Percentiles rank a stretch among this genome's conserved stretches.
Evolutionary conservation across 2,888 invertebrate genomes (phyloP).

Genomic region (Megalurothrips usitatus): DNA sequence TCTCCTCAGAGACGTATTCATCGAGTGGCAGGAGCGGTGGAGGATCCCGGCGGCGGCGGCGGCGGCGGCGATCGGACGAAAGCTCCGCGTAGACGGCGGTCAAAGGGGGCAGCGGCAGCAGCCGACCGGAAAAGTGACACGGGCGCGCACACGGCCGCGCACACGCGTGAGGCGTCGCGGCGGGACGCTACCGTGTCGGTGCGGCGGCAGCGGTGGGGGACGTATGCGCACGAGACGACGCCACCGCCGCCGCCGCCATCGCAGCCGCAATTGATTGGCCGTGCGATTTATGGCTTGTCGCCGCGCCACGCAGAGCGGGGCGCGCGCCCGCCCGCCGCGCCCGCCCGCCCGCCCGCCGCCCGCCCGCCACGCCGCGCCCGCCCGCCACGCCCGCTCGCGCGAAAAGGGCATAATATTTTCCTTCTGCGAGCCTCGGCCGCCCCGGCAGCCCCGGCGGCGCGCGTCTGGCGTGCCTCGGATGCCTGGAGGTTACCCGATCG

Average conservation of each 20-base stretch:
- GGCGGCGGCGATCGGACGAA: too few species aligned
- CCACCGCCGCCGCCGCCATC: neutral
- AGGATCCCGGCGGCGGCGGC: too few species aligned
- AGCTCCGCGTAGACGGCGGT: neutral
- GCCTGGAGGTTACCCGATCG: too few species aligned
- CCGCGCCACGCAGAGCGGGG: neutral
- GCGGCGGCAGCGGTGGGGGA: neutral
- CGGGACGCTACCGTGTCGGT: neutral
- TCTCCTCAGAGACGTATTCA: too few species aligned
- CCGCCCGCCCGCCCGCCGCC: too few species aligned
- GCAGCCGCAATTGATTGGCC: slow-evolving; percentile 11
- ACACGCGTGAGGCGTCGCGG: neutral
- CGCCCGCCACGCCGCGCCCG: neutral
- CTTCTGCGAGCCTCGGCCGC: too few species aligned
- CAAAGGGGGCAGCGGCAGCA: neutral
- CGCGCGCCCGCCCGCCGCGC: neutral
- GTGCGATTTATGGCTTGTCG: slow-evolving; percentile 10
- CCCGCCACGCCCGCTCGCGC: neutral
- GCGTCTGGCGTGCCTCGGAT: too few species aligned
- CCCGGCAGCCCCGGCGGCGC: too few species aligned
- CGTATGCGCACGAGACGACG: neutral
- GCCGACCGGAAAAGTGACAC: slow-evolving; percentile 12
- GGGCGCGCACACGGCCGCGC: neutral
- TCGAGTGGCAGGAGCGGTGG: too few species aligned
- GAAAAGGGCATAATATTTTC: neutral